Base-by-base conservation (phyloP, 2,113 vertebrate species). In the Sterna hirundo region DNA sequence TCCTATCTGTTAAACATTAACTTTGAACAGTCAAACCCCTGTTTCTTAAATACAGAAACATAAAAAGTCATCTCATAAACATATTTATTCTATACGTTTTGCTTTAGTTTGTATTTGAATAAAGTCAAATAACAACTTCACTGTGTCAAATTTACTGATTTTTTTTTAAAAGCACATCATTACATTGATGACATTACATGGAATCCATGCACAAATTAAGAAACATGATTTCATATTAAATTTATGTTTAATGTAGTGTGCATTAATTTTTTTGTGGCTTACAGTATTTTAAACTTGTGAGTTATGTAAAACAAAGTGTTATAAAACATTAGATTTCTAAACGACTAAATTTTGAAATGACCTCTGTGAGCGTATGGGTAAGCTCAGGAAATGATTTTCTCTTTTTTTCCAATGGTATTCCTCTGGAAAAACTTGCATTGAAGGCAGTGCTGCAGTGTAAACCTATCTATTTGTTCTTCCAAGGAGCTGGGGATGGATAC, bases 351-450 rank as follows among this genome's bases (percentile, higher is more conserved):
- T 89, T 82, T 87, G 54, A 82, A 78, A 27, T 71, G 69, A 90
- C 46, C 16, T 79, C 36, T 71, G 1, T 1, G 2, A 90, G 27
- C 44, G 1, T 55, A 51, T 49, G 74, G 91, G 40, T 88, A 60
- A 91, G 69, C 30, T 74, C 68, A 83, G 90, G 78, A 66, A 77
- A 69, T 55, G 51, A 38, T 91, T 91, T 92, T 61, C 18, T 76
- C 5, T 36, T 51, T n/a, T 47, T 17, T 11, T 20, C 79, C 55
- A 44, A 3, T 66, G 20, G 13, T 81, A 20, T 93, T 89, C 22
- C 49, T 86, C 79, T 95, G 82, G 90, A 94, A 96, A 87, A 83
- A 61, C 57, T 87, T 87, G 65, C 22, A 15, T 27, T 54, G 93
- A 89, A 76, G 81, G 83, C 86, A 91, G 81, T 30, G 5, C 9